Conservation (phyloP, 2,797 vertebrate species). For the Sebastes trivittatus region DNA sequence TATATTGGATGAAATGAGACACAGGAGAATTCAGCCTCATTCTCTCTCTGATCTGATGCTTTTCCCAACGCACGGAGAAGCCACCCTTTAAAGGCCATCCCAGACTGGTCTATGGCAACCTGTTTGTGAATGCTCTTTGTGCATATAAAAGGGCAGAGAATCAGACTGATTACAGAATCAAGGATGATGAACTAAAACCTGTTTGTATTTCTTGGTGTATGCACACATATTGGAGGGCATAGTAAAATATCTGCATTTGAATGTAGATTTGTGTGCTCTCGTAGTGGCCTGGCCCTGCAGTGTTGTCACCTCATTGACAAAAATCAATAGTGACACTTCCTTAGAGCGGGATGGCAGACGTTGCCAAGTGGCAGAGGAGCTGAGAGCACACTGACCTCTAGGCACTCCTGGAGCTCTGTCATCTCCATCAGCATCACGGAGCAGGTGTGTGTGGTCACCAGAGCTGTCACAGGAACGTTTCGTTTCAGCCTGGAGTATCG, state of each 20-base stretch:
- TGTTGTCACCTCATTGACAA: constrained; percentile 58
- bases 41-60: constrained; percentile 64
- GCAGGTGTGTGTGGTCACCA: constrained; percentile 63
- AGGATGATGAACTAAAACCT: not conserved
- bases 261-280: constrained; percentile 22
- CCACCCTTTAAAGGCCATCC: constrained; percentile 56
- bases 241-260: constrained; percentile 17
- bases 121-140: constrained; percentile 15
- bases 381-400: constrained; percentile 53
- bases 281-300: constrained; percentile 31
- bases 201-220: constrained; percentile 8
- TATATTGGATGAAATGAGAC: constrained; percentile 77
- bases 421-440: constrained; percentile 65
- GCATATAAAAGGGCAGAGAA: not conserved
- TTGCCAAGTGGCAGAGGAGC: constrained; percentile 53
- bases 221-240: not conserved
- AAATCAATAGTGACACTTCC: constrained; percentile 76
- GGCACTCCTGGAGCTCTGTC: constrained; percentile 66
- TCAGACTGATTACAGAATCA: constrained; percentile 26
- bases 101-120: constrained; percentile 31
- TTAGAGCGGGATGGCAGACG: constrained; percentile 62
- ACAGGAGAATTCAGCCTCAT: constrained; percentile 62
- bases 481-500: constrained; percentile 13
- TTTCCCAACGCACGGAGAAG: constrained; percentile 50
- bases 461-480: constrained; percentile 31